Base-by-base conservation (phyloP, 1,140 invertebrate species). In the Spodoptera litura region DNA sequence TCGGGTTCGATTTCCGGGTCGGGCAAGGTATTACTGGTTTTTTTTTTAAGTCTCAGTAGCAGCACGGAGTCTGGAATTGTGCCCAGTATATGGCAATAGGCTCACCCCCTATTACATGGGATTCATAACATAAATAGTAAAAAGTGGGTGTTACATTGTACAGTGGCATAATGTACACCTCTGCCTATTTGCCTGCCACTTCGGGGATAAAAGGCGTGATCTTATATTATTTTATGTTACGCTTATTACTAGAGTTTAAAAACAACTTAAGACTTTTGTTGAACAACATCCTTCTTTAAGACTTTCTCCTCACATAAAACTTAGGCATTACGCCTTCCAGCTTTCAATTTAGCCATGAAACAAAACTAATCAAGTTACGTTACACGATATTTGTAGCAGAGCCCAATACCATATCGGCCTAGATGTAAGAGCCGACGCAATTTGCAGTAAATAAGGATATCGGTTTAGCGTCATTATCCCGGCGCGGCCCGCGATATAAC, bases 361-460 rank as follows among this genome's bases (percentile, higher is more conserved):
- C 72, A 80, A 78, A 81, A 81, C 66, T 80, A 83, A 81, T 84
- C 70, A 81, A 68, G 58, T 62, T 58, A 62, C 49, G 75, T 80
- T 76, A 78, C 53, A 59, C 56, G 62, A 62, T 79, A 78, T 77
- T 71, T 71, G 73, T 78, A 79, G 31, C 52, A 70, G 59, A 52
- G n/a, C 49, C 73, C 73, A 75, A 75, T 75, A 75, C 25, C 68
- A 25, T 38, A 56, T 61, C 52, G 49, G 66, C 61, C 44, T 64
- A 73, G 71, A 68, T 56, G 52, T 74, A 56, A 64, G 80, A 66
- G 61, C 81, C 66, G 80, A 83, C 85, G 84, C 87, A 88, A 91
- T 90, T 89, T 89, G 88, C 86, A 89, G 89, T 90, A 91, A 91
- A 90, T 90, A 91, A 91, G 90, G 89, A 86, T 89, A 89, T 91